Percentiles rank a stretch among this genome's conserved stretches.
These are phyloP conservation scores for Villa cingulata DNA, from an alignment of 2,888 invertebrate species.

Conservation along the genomic window DNA sequence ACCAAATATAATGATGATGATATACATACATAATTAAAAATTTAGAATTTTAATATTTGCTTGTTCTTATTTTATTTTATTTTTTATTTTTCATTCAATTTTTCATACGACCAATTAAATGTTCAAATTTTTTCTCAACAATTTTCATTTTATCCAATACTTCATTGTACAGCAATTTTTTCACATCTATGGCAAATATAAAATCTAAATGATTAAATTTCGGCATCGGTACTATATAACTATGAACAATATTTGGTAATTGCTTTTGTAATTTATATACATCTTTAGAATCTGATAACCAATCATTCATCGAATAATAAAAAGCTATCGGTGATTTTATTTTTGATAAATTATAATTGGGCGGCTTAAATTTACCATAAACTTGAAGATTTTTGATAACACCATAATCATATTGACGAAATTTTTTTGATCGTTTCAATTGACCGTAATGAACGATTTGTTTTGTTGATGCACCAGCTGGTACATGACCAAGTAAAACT, in stretches of 20 bases:
- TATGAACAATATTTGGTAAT: conserved; percentile 6
- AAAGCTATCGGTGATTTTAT: conserved; percentile 44
- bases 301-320: conserved; percentile 46
- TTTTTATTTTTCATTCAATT: too few species aligned
- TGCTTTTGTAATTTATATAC: conserved; percentile 25
- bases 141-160: conserved; percentile 38
- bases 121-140: neutral
- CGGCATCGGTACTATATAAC: conserved; percentile 37
- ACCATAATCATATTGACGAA: conserved; percentile 42
- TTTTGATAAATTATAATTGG: conserved; percentile 40
- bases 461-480: conserved; percentile 49
- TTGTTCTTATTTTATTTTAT: too few species aligned
- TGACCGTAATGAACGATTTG: conserved; percentile 49
- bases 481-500: conserved; percentile 42
- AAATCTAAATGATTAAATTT: conserved; percentile 48
- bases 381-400: conserved; percentile 32
- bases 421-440: conserved; percentile 34
- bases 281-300: conserved; percentile 40
- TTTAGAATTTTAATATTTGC: too few species aligned
- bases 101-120: neutral
- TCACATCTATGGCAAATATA: conserved; percentile 44
- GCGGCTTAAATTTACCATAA: conserved; percentile 41
- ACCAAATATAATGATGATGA: too few species aligned
- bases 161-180: conserved; percentile 40
- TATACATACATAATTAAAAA: too few species aligned